phyloP scores from a whole-genome alignment of 2,888 invertebrate species.

The Eledona agricola region DNA sequence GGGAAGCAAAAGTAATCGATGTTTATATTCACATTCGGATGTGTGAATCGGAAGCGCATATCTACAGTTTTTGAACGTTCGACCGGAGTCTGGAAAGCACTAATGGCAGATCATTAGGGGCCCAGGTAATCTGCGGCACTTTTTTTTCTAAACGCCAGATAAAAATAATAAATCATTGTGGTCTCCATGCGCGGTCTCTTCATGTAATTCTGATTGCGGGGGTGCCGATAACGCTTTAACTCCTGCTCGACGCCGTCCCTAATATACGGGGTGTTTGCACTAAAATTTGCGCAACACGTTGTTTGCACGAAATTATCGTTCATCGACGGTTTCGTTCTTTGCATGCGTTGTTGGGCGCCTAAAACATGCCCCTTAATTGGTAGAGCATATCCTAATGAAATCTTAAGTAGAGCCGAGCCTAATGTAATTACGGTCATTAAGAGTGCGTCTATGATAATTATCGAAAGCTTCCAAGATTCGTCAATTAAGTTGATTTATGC shows the following conservation, averaged over 20 bases:
- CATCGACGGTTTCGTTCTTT: too few species aligned
- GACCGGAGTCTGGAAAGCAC: slow-evolving; percentile 51
- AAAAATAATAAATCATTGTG: slow-evolving; percentile 63
- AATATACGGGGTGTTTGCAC: too few species aligned
- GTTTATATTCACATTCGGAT: slow-evolving; percentile 38
- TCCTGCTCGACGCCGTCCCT: slow-evolving; percentile 30
- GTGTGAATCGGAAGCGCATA: slow-evolving; percentile 46
- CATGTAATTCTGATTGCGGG: slow-evolving; percentile 53
- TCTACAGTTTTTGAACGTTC: slow-evolving; percentile 52
- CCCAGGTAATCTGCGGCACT: slow-evolving; percentile 61
- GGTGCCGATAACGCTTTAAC: slow-evolving; percentile 41
- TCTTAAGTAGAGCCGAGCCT: slow-evolving; percentile 22
- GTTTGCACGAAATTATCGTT: too few species aligned
- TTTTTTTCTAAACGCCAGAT: slow-evolving; percentile 59
- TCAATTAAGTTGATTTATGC: slow-evolving; percentile 20
- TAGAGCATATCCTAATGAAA: slow-evolving; percentile 14
- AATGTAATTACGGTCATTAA: slow-evolving; percentile 25
- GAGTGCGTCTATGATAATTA: slow-evolving; percentile 14
- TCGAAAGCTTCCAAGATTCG: slow-evolving; percentile 19
- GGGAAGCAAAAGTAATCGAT: slow-evolving; percentile 24
- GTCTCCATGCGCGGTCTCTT: slow-evolving; percentile 55
- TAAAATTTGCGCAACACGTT: too few species aligned
- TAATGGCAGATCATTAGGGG: slow-evolving; percentile 63
- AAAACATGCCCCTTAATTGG: too few species aligned
- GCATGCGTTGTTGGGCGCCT: too few species aligned